phyloP scores from a whole-genome alignment of 2,888 invertebrate genomes.

The Platynereis dumerilii region DNA sequence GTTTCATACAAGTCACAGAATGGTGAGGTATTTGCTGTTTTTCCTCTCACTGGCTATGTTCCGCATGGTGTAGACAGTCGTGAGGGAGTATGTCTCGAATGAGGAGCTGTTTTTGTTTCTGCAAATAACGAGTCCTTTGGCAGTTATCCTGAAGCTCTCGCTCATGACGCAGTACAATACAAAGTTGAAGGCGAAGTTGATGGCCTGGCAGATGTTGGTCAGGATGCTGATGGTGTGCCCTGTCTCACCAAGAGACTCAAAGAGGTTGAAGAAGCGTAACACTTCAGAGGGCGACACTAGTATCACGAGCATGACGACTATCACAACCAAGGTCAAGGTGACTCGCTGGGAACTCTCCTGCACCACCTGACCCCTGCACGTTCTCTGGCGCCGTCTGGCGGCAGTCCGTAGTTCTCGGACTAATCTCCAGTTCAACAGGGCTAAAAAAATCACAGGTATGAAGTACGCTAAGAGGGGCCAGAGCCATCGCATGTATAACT shows the following conservation, averaged over 20 bases:
- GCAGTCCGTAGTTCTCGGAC: conserved; percentile 52
- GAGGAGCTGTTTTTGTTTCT: not conserved
- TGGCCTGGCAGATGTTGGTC: conserved; percentile 28
- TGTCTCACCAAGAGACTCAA: conserved; percentile 25
- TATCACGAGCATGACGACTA: conserved; percentile 55
- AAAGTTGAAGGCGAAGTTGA: conserved; percentile 77
- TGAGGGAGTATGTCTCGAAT: no score
- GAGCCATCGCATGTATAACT: conserved; percentile 34
- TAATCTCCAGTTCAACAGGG: conserved; percentile 53
- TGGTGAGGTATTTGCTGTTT: no score
- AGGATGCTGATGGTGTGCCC: conserved; percentile 25
- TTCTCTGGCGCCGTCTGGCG: conserved; percentile 44
- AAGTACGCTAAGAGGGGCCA: conserved; percentile 56
- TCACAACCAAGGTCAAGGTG: conserved; percentile 53
- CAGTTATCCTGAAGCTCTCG: conserved; percentile 76
- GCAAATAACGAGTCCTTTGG: conserved; percentile 11
- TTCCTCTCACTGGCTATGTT: no score
- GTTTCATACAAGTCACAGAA: no score
- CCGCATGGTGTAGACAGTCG: no score
- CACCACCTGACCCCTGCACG: conserved; percentile 40
- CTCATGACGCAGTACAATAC: conserved; percentile 80
- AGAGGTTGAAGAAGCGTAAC: conserved; percentile 31
- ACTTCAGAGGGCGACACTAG: conserved; percentile 57
- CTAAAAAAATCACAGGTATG: conserved; percentile 49
- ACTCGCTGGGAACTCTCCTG: conserved; percentile 47